Evolutionary conservation across 2,113 vertebrate species (phyloP).

Genomic region (Phalacrocorax carbo): DNA sequence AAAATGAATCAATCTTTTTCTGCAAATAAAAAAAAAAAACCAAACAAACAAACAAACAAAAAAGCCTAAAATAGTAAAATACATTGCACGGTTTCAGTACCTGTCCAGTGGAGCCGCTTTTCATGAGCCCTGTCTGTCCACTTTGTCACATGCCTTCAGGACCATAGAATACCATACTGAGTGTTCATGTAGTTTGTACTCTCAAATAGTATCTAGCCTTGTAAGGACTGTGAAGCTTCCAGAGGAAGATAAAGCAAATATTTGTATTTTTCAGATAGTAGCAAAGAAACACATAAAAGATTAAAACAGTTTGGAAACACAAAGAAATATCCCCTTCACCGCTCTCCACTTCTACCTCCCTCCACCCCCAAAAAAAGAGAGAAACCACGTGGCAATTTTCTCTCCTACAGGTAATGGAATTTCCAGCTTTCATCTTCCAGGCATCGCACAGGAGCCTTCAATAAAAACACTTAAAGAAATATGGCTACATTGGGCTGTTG

Average conservation of each 20-base stretch:
- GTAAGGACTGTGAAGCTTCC: neutral
- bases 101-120: neutral
- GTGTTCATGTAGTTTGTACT: neutral
- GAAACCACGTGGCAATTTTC: neutral
- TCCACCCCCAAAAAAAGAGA: accelerated
- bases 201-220: neutral
- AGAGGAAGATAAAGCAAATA: neutral
- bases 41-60: too few species aligned
- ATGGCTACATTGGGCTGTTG: neutral
- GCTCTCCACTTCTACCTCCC: neutral
- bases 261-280: neutral
- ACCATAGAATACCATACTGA: neutral
- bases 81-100: neutral
- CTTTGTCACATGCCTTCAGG: neutral
- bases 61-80: neutral
- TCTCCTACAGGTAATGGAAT: neutral
- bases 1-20: neutral
- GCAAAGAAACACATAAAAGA: neutral
- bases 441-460: neutral
- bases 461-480: neutral
- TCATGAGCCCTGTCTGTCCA: neutral
- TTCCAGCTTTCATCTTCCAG: neutral
- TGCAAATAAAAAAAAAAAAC: neutral
- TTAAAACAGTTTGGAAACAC: neutral
- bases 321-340: neutral